Percentiles rank a stretch among this genome's conserved stretches.
These are phyloP conservation scores for Agrilus planipennis DNA, from an alignment of 1,140 invertebrate genomes.

Conservation along the genomic window DNA sequence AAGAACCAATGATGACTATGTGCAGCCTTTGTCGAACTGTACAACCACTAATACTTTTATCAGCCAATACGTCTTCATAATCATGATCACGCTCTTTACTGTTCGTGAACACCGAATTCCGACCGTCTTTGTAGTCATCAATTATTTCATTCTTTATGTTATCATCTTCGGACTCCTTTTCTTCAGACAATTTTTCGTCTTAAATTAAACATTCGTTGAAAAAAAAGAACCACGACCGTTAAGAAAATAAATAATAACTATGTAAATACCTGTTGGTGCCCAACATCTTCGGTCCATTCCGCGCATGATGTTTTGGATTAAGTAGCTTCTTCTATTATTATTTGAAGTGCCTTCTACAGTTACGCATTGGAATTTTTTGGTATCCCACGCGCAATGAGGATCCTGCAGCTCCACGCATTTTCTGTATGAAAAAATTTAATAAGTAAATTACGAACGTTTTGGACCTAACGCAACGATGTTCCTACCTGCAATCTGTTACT, in stretches of 20 bases:
- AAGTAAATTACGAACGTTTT: neutral
- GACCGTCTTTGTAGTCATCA: neutral
- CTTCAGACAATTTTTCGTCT: no score
- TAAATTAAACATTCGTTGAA: neutral
- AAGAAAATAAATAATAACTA: neutral
- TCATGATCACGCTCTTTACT: slow-evolving; percentile 1
- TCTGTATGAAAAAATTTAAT: slow-evolving; percentile 39
- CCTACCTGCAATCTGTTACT: slow-evolving; percentile 54
- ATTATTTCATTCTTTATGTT: slow-evolving; percentile 1
- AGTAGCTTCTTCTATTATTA: slow-evolving; percentile 21
- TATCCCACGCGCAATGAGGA: slow-evolving; percentile 95
- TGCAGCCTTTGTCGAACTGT: slow-evolving; percentile 54
- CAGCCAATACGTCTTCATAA: slow-evolving; percentile 2
- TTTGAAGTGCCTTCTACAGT: slow-evolving; percentile 28
- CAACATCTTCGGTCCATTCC: slow-evolving; percentile 26
- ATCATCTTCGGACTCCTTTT: neutral
- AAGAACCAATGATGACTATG: slow-evolving; percentile 64
- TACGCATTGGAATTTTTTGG: slow-evolving; percentile 54
- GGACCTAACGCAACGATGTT: neutral
- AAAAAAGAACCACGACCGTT: neutral
- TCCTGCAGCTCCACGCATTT: slow-evolving; percentile 88
- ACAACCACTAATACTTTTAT: slow-evolving; percentile 23
- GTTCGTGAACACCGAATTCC: neutral
- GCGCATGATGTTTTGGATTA: slow-evolving; percentile 28
- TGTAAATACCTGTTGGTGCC: slow-evolving; percentile 10